Evolutionary conservation across 2,888 invertebrate species (phyloP).

Genomic region (Trichopria drosophilae): DNA sequence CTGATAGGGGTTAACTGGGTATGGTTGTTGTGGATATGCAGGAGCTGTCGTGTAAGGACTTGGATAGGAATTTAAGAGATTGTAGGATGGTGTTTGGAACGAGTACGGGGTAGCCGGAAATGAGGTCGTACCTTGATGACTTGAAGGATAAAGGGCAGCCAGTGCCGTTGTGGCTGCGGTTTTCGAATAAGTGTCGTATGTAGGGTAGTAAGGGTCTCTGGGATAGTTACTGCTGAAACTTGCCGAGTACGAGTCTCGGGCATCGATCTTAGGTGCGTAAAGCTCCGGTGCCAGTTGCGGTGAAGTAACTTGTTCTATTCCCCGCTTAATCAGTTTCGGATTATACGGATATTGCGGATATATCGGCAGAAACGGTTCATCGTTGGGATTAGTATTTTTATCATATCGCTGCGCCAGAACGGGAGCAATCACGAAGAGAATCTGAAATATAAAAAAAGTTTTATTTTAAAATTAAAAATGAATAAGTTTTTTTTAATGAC

Average conservation of each 20-base stretch:
- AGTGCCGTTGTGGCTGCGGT: slow-evolving; percentile 14
- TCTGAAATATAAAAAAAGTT: slow-evolving; percentile 40
- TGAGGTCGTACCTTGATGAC: background rate
- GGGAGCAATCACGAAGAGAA: slow-evolving; percentile 46
- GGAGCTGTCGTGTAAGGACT: slow-evolving; percentile 29
- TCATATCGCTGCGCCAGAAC: slow-evolving; percentile 43
- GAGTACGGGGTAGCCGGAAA: slow-evolving; percentile 10
- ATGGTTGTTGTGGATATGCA: slow-evolving; percentile 6
- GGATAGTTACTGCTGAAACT: slow-evolving; percentile 41
- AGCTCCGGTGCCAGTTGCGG: slow-evolving; percentile 46
- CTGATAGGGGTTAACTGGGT: slow-evolving; percentile 38
- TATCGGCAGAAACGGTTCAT: slow-evolving; percentile 54
- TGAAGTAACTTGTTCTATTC: slow-evolving; percentile 40
- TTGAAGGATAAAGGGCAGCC: slow-evolving; percentile 9
- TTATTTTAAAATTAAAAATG: background rate
- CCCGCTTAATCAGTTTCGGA: slow-evolving; percentile 53
- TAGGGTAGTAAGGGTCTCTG: slow-evolving; percentile 44
- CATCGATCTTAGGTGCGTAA: slow-evolving; percentile 48
- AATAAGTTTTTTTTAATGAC: background rate
- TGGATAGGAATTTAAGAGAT: slow-evolving; percentile 28
- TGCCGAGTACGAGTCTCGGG: slow-evolving; percentile 46
- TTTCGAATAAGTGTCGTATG: slow-evolving; percentile 44
- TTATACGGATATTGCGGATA: slow-evolving; percentile 51
- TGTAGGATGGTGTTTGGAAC: slow-evolving; percentile 23
- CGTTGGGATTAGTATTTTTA: slow-evolving; percentile 44